Base-by-base conservation (phyloP, 2,888 invertebrate genomes). In the Osmoderma eremita region DNA sequence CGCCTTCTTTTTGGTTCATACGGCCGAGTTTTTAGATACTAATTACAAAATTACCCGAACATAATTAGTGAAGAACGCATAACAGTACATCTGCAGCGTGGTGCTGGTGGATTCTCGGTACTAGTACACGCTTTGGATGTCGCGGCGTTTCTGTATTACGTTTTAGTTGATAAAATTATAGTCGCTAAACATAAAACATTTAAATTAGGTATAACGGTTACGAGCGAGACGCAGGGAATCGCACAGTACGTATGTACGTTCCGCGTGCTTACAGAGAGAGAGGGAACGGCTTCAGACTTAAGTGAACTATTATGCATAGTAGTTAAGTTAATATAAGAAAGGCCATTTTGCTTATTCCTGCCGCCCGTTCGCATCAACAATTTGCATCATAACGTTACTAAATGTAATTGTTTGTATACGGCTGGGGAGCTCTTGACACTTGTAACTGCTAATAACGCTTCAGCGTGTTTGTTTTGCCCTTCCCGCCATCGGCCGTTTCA, bases 351-450 rank as follows among this genome's bases (percentile, higher is more conserved):
- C 69, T 69, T 72, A 71, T 70, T 72, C 72, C 69, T 71, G 71
- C 3, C 3, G 70, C 69, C 71, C 71, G 73, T 70, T 72, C 70
- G 72, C 75, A 75, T 75, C 74, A 76, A 76, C 75, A 76, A 77
- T 77, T 76, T 75, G 74, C 75, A 76, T 76, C 73, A 74, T 74
- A 75, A 75, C 74, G 70, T 70, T 72, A 71, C 70, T 76, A 76
- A 76, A 74, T 75, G 75, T 77, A 77, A 78, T 76, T 78, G 77
- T 77, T 76, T 76, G 76, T 77, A 73, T 73, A 75, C 76, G 73
- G 67, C 73, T 69, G 67, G 75, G 75, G 75, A 75, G 72, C 74
- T 69, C 72, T 75, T 75, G 73, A 76, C 75, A 74, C 71, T 74
- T 75, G 70, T 69, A 75, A 74, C 71, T 71, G 72, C 73, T 72